Conservation (phyloP, 2,797 vertebrate species). For the Peromyscus melanophrys region DNA sequence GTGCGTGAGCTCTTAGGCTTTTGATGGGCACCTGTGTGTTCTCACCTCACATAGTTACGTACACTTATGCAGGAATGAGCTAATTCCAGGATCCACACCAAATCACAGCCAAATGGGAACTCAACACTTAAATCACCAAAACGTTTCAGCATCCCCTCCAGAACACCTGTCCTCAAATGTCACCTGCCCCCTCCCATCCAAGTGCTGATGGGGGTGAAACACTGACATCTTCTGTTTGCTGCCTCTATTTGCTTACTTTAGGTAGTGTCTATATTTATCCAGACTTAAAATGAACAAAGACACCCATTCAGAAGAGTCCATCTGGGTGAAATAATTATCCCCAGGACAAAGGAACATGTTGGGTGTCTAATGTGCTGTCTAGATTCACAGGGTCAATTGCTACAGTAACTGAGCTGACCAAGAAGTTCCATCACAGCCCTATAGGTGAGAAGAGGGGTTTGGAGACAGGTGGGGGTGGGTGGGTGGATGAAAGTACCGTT, state of each 20-base stretch:
- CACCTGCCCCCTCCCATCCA: not conserved
- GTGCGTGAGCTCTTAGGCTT: not conserved
- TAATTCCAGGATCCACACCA: not conserved
- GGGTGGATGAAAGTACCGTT: not conserved
- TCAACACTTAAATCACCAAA: not conserved
- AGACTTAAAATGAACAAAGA: not conserved
- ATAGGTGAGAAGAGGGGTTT: not conserved
- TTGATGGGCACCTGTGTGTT: not conserved
- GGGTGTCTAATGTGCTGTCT: not conserved
- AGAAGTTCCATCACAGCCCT: not conserved
- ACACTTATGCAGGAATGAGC: not conserved
- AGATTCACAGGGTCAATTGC: not conserved
- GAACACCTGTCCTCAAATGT: not conserved
- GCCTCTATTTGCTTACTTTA: constrained; percentile 11
- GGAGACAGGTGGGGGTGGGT: not conserved
- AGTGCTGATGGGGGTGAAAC: not conserved
- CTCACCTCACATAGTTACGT: not conserved
- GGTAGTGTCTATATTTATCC: not conserved
- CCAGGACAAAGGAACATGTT: not conserved
- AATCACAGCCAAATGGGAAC: not conserved
- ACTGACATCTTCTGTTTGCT: not conserved
- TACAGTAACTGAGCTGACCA: not conserved
- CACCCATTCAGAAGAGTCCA: not conserved
- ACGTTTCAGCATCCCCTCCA: not conserved
- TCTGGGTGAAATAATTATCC: not conserved